Base-by-base conservation (phyloP, 2,888 invertebrate species). In the Heliconius ethilla region DNA sequence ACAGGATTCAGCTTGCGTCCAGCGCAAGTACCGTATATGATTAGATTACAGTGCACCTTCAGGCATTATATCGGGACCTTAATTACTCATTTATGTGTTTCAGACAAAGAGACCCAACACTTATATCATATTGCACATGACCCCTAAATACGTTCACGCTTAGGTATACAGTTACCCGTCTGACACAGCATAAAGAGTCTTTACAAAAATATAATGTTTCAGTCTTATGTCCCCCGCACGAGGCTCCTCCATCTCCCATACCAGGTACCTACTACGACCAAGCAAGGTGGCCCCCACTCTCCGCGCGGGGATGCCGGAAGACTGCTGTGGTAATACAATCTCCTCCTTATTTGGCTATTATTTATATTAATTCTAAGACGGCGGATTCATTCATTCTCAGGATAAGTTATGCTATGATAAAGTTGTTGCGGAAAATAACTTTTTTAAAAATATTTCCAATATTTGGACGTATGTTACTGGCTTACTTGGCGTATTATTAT, bases 171-270 rank as follows among this genome's bases (percentile, higher is more conserved):
- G 45, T 18, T 45, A 45, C 15, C 45, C 59, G n/a, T n/a, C 22
- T 18, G 45, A 18, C 27, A 27, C 70, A 29, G 63, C 45, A 45
- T 73, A 73, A 75, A 75, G 33, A 70, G 65, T 59, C 29, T 45
- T 59, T 76, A 76, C 45, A 77, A 73, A 73, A 73, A 77, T 77
- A 77, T 73, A 72, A 29, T 45, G 45, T 55, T 66, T 77, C 77
- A 73, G 72, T 77, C 72, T 77, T 73, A 55, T 55, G 13, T 70
- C 51, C 51, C 27, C 11, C 25, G 29, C 51, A 11, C 51, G 51
- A 70, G 70, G 70, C 45, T 5, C 45, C 18, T 45, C 45, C 45
- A 45, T 18, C 18, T 15, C 18, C 45, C 45, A 45, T 45, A 15
- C 4, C 15, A 45, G 45, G 33, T 37, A 37, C 37, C 37, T 37